Conservation (phyloP, 53 echinoderm and acorn worm genomes). For the Apostichopus leukothele region DNA sequence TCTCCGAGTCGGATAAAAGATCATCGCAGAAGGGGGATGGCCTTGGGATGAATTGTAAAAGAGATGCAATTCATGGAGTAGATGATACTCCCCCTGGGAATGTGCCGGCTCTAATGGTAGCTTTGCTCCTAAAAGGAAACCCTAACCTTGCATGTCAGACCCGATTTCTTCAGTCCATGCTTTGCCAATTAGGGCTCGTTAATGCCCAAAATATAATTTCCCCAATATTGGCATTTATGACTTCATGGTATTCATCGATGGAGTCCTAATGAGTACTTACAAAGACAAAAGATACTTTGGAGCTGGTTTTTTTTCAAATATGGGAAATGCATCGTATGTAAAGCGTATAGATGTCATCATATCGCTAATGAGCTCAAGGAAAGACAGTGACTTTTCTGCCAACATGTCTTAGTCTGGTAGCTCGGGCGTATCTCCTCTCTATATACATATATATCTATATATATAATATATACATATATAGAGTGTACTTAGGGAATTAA, state of each 20-base stretch:
- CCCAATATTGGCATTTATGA: too few relatives aligned
- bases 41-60: background rate
- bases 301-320: too few relatives aligned
- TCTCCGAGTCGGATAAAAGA: background rate
- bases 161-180: background rate
- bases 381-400: background rate
- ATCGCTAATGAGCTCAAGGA: background rate
- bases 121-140: conserved; percentile 7
- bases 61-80: background rate
- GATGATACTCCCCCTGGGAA: background rate
- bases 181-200: conserved; percentile 39
- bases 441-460: too few relatives aligned
- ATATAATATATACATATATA: too few relatives aligned
- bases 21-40: background rate
- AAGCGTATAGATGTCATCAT: background rate
- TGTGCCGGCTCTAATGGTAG: background rate
- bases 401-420: background rate
- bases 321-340: too few relatives aligned
- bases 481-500: background rate
- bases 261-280: too few relatives aligned
- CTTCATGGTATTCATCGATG: too few relatives aligned
- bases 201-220: background rate
- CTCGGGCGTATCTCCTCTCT: background rate
- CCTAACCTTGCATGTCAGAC: conserved; percentile 29
- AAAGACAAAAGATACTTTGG: too few relatives aligned